Evolutionary conservation across 2,113 vertebrate species (phyloP).

Genomic region (Lipophrys pholis): DNA sequence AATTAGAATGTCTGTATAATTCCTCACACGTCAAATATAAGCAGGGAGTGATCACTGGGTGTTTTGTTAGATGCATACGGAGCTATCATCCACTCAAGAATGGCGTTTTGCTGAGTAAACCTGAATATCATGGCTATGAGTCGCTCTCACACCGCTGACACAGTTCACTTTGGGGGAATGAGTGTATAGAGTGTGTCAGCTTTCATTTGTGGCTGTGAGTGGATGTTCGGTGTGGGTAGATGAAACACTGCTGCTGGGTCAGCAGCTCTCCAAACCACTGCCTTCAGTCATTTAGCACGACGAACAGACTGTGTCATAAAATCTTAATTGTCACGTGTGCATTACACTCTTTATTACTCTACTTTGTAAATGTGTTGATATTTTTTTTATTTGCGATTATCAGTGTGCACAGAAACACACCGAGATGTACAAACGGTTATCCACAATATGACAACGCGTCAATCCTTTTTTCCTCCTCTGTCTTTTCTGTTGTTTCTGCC

Average conservation of each 20-base stretch:
- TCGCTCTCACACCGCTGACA: conserved; percentile 13
- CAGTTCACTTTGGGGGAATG: conserved; percentile 30
- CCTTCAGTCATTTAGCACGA: conserved; percentile 49
- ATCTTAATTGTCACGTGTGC: conserved; percentile 44
- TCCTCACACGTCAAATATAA: no score
- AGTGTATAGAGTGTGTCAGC: conserved; percentile 28
- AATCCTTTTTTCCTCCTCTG: conserved; percentile 34
- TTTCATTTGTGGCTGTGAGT: conserved; percentile 42
- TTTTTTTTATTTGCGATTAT: no score
- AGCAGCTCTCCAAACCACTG: conserved; percentile 54
- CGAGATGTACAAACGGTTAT: conserved; percentile 36
- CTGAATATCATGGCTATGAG: conserved; percentile 27
- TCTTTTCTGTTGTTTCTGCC: conserved; percentile 60
- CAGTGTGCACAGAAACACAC: conserved; percentile 8
- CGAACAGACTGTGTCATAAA: conserved; percentile 41
- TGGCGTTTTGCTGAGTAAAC: conserved; percentile 9
- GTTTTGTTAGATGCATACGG: no score
- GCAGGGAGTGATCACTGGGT: no score
- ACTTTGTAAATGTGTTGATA: neutral
- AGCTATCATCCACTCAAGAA: neutral
- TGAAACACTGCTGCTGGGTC: conserved; percentile 63
- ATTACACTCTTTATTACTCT: conserved; percentile 23
- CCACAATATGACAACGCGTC: conserved; percentile 58
- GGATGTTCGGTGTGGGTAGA: conserved; percentile 51
- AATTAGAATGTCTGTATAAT: no score